Evolutionary conservation across 1,140 invertebrate species (phyloP).

Genomic region (Atta cephalotes): DNA sequence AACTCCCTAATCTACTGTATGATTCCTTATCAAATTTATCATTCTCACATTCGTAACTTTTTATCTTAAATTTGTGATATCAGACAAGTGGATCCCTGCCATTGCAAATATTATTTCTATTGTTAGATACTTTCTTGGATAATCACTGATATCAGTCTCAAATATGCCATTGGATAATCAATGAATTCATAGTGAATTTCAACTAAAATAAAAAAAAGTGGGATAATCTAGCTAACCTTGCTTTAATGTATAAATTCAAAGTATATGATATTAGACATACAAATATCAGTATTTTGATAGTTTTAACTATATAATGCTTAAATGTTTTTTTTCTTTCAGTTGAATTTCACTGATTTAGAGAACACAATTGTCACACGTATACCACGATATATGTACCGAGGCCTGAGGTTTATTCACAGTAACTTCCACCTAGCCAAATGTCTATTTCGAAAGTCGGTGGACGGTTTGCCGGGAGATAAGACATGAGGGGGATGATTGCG

Average conservation of each 20-base stretch:
- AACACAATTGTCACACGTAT: neutral
- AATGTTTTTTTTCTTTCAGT: no score
- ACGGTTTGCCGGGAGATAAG: constrained; percentile 72
- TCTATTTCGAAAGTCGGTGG: constrained; percentile 71
- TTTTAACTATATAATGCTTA: no score
- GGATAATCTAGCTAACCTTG: no score
- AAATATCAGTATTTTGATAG: no score
- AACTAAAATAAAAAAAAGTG: no score
- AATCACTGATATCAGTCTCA: no score
- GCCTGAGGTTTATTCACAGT: constrained; percentile 41
- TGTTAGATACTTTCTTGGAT: constrained; percentile 10
- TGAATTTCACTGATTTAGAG: no score
- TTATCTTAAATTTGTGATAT: neutral
- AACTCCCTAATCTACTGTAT: neutral
- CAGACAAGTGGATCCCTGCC: neutral
- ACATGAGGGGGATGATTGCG: constrained; percentile 65
- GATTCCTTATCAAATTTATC: constrained; percentile 20
- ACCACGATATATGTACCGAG: neutral
- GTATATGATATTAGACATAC: no score
- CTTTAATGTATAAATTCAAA: no score
- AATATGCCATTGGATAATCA: no score
- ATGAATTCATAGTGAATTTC: no score
- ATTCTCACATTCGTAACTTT: neutral
- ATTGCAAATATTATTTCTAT: constrained; percentile 14
- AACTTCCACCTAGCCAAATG: constrained; percentile 45